Evolutionary conservation across 1,140 invertebrate species (phyloP).

Genomic region (Ditylenchus dipsaci): DNA sequence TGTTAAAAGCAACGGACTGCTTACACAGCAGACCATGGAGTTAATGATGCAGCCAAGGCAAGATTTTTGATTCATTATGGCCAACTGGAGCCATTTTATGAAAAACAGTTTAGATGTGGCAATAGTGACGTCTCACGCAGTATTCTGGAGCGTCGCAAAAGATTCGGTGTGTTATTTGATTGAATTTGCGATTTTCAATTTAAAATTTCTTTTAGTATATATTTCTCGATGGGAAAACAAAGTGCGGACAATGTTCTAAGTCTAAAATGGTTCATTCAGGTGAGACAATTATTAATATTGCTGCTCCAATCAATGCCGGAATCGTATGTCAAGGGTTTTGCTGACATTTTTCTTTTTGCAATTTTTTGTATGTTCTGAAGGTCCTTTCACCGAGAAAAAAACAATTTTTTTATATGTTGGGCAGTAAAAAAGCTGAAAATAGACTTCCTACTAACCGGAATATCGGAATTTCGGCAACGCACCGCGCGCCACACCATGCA

Average conservation of each 20-base stretch:
- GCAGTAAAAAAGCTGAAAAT: no score
- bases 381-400: no score
- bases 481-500: no score
- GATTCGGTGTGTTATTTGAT: slow-evolving; percentile 35
- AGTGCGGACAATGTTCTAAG: slow-evolving; percentile 35
- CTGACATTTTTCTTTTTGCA: no score
- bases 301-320: no score
- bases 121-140: slow-evolving; percentile 33
- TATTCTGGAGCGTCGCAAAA: slow-evolving; percentile 34
- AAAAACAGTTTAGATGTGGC: slow-evolving; percentile 25
- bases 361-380: no score
- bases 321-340: no score
- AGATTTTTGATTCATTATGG: no score
- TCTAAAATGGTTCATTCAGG: slow-evolving; percentile 43
- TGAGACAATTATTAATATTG: neutral
- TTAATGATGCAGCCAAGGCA: slow-evolving; percentile 31
- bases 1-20: slow-evolving; percentile 25
- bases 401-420: no score
- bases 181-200: slow-evolving; percentile 4
- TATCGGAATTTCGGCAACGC: no score
- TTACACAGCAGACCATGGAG: slow-evolving; percentile 30
- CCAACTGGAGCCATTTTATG: no score
- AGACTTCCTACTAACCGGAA: no score
- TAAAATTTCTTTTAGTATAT: slow-evolving; percentile 43
- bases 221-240: slow-evolving; percentile 51